Percentiles rank a stretch among this genome's conserved stretches.
These are phyloP conservation scores for Sinohyriopsis cumingii DNA, from an alignment of 2,888 invertebrate genomes.

Conservation along the genomic window DNA sequence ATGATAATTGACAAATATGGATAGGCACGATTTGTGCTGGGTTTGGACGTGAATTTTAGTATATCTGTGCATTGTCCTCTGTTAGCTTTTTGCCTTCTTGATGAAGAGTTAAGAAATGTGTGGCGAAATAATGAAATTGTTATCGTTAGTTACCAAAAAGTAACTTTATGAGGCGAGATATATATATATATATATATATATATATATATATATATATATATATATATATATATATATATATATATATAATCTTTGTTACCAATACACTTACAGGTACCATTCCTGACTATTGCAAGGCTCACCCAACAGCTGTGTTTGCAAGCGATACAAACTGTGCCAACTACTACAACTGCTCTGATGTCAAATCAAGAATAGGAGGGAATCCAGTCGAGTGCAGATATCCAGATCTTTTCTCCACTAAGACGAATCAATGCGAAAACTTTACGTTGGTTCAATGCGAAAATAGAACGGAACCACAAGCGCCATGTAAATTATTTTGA, in stretches of 20 bases:
- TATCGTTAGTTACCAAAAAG: too few species aligned
- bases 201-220: too few species aligned
- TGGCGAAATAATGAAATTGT: too few species aligned
- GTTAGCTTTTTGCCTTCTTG: too few species aligned
- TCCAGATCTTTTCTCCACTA: constrained; percentile 37
- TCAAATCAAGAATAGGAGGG: constrained; percentile 13
- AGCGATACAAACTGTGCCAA: constrained; percentile 40
- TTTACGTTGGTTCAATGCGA: constrained; percentile 35
- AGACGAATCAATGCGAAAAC: constrained; percentile 24
- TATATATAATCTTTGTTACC: constrained; percentile 6
- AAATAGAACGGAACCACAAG: constrained; percentile 31
- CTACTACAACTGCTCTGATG: constrained; percentile 35
- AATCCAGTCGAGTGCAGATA: constrained; percentile 31
- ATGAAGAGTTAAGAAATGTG: too few species aligned
- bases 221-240: too few species aligned
- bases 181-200: too few species aligned
- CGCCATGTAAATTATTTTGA: constrained; percentile 31
- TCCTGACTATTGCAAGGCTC: constrained; percentile 35
- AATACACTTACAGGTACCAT: constrained; percentile 34
- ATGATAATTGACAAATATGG: too few species aligned
- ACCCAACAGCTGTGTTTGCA: constrained; percentile 22
- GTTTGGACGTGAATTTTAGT: too few species aligned
- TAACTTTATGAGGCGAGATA: too few species aligned
- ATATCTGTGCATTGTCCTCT: too few species aligned
- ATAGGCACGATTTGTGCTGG: too few species aligned